Evolutionary conservation across 2,888 invertebrate species (phyloP), one percentile per base, ranked within the genome.

Genomic region (Ennomos erosarius): DNA sequence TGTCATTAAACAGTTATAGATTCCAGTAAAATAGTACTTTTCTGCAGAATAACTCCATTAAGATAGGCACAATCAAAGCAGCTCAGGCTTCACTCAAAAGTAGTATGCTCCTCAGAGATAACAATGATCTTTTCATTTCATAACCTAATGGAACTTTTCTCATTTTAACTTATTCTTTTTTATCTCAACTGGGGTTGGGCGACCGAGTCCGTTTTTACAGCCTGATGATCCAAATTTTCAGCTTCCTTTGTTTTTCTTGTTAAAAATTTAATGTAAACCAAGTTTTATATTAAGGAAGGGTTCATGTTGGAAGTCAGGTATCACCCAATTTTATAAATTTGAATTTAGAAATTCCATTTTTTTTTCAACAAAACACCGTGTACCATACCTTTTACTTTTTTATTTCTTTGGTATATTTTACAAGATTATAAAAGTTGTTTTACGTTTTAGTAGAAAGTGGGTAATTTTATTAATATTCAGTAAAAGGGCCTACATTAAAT

Each of bases 61-160:
- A 55, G 62, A 64, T 62, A 58, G 57, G 73, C 75, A 79, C 78
- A 81, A 81, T 81, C 75, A 73, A 62, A 64, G 67, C 64, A 75
- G 73, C 70, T 72, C 59, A 69, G 70, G 75, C 77, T 80, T 88
- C 83, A 88, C 79, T 88, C 84, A 83, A 79, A 82, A 84, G 85
- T 82, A 84, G 84, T 84, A 82, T 84, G 81, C 80, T 60, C 69
- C 62, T 66, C 67, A 64, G 68, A 85, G 88, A 87, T 88, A 89
- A 83, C 81, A 76, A 76, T 80, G 85, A 88, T 85, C 82, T 86
- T 84, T 86, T 83, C 84, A 85, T 89, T 89, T 86, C 86, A 87
- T 87, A 87, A 87, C 84, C 84, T 79, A 85, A 87, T 80, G 79
- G 82, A 90, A 89, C 84, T 90, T 90, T 89, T 89, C 87, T 86